These are phyloP conservation scores for Tenualosa ilisha DNA, from an alignment of 2,797 vertebrate species.

Conservation along the genomic window DNA sequence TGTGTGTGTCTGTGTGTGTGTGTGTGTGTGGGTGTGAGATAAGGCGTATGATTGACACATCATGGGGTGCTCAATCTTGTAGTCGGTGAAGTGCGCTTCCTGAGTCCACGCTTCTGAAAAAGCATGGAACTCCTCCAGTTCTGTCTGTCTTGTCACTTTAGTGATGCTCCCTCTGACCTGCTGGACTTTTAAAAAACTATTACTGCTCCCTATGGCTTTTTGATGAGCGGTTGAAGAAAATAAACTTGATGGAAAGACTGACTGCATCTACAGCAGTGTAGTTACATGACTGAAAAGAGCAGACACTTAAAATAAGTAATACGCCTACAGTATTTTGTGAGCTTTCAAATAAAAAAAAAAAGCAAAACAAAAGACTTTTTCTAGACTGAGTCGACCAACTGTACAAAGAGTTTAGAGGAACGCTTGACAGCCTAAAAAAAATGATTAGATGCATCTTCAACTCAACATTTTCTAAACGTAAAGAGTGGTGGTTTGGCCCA, in stretches of 20 bases:
- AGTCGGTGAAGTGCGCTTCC: conserved; percentile 36
- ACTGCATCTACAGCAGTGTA: not conserved
- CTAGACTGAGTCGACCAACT: no score
- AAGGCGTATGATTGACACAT: conserved; percentile 9
- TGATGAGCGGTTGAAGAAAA: not conserved
- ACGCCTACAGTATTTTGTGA: no score
- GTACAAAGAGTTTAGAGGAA: no score
- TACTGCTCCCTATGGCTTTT: not conserved
- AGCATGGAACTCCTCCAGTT: not conserved
- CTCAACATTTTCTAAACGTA: no score
- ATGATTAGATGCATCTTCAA: no score
- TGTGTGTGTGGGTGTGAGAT: not conserved
- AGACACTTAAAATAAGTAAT: no score
- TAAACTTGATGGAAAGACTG: not conserved
- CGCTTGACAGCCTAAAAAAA: no score
- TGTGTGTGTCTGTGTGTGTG: not conserved
- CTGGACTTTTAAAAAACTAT: not conserved
- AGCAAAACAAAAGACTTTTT: no score
- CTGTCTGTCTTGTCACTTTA: not conserved
- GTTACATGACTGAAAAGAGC: not conserved
- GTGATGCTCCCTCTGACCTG: not conserved
- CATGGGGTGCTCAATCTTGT: conserved; percentile 17
- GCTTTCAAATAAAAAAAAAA: no score
- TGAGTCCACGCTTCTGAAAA: not conserved
- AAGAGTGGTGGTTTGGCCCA: no score